Evolutionary conservation across 2,113 vertebrate genomes (phyloP), one percentile per base, ranked within the genome.

Genomic region (Ammodytes marinus): DNA sequence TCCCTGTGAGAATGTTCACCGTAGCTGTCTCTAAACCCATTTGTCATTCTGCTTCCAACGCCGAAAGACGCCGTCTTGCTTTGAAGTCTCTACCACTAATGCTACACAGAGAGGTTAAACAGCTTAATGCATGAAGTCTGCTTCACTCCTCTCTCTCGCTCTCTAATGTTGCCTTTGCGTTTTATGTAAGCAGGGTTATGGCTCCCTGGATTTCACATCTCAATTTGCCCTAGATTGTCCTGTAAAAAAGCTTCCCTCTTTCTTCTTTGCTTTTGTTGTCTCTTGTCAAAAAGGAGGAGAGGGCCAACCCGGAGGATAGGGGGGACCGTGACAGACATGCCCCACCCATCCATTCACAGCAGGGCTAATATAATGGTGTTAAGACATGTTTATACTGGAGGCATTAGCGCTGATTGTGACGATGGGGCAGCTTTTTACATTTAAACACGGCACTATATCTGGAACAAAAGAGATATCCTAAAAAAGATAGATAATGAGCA

Each of bases 11-110:
- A 94, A 92, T 84, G 92, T 91, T 92, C 92, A 79, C 86, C 84
- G 82, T 85, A 78, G 90, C 90, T 69, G 84, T 85, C 88, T 91
- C 86, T 91, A 91, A 93, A 92, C 85, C 90, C 89, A 93, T 94
- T 95, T 95, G 93, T 95, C 94, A 93, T 93, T 93, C 93, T 64
- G 85, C 83, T 89, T 87, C 92, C 87, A 89, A 87, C 76, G 72
- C 86, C 78, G 83, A 90, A 90, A 91, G 91, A 27, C 27, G 27
- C 27, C 88, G 77, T 88, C 90, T 27, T 82, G 91, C 95, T 95
- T 95, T 96, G 94, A 96, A 95, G 95, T 95, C 93, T 93, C 88
- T 88, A 92, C 87, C 88, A 89, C 92, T 93, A 93, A 95, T 93
- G 94, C 93, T 94, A 94, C 92, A 91, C 88, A 77, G 83, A 89